Evolutionary conservation across 2,888 invertebrate genomes (phyloP).

Genomic region (Pollenia griseotomentosa): DNA sequence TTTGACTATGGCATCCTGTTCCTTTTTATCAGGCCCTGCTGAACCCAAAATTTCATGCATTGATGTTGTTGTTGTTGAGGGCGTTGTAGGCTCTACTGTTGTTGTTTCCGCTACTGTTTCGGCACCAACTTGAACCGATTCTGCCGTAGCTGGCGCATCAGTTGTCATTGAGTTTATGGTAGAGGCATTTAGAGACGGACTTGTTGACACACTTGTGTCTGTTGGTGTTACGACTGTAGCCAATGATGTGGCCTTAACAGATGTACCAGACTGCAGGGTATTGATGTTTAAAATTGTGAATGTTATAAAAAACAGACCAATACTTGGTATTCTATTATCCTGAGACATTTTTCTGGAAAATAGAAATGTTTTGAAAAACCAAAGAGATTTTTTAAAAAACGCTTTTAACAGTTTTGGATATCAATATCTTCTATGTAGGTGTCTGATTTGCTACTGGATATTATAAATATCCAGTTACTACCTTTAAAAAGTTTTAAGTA

Average conservation of each 20-base stretch:
- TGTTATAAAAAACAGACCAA: conserved; percentile 66
- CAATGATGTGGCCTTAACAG: conserved; percentile 57
- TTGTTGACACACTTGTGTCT: conserved; percentile 55
- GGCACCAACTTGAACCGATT: conserved; percentile 50
- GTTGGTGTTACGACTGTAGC: conserved; percentile 57
- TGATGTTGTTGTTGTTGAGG: conserved; percentile 67
- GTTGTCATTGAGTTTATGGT: conserved; percentile 55
- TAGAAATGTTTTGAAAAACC: background rate
- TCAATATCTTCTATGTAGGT: too few relatives aligned
- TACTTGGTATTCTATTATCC: conserved; percentile 64
- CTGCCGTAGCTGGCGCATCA: conserved; percentile 55
- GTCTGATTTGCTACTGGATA: too few relatives aligned
- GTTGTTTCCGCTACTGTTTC: conserved; percentile 57
- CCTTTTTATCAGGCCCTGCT: conserved; percentile 83
- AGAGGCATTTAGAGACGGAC: conserved; percentile 56
- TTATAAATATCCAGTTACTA: too few relatives aligned
- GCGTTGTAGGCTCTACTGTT: conserved; percentile 61
- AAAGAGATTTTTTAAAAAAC: background rate
- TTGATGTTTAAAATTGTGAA: conserved; percentile 57
- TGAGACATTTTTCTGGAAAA: conserved; percentile 74
- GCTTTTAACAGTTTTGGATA: background rate
- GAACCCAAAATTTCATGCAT: conserved; percentile 83
- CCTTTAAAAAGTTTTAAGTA: too few relatives aligned
- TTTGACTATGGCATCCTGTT: conserved; percentile 83
- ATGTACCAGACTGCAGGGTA: conserved; percentile 27